Evolutionary conservation across 1,140 invertebrate species (phyloP).

Genomic region (Calliopsis andreniformis): DNA sequence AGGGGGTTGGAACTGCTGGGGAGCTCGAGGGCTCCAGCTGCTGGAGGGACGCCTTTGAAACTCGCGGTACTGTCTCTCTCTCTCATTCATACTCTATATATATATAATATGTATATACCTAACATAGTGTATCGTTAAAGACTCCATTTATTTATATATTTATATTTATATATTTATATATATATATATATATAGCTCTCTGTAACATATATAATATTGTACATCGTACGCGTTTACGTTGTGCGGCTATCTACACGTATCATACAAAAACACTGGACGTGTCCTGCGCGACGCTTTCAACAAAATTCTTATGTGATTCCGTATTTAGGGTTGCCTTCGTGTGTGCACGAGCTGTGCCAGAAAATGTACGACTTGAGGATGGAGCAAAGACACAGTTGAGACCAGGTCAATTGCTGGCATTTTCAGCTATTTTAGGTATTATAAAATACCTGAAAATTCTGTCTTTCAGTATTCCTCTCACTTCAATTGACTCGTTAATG

Average conservation of each 20-base stretch:
- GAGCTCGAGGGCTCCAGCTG: constrained; percentile 6
- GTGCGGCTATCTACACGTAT: constrained; percentile 80
- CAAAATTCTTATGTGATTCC: constrained; percentile 30
- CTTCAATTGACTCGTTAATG: too few species aligned
- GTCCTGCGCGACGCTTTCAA: constrained; percentile 53
- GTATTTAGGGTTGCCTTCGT: background rate
- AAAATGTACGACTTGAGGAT: too few species aligned
- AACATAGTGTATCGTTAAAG: constrained; percentile 70
- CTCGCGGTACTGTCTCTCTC: constrained; percentile 43
- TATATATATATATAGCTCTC: constrained; percentile 75
- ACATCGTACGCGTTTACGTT: constrained; percentile 75
- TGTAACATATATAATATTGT: constrained; percentile 78
- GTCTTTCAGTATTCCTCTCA: too few species aligned
- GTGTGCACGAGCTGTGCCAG: background rate
- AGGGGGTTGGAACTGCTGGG: background rate
- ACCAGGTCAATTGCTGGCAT: too few species aligned
- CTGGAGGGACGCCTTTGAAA: constrained; percentile 49
- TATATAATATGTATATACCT: constrained; percentile 62
- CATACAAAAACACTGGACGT: constrained; percentile 73
- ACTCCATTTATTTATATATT: constrained; percentile 75
- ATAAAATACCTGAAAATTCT: too few species aligned
- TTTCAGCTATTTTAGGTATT: too few species aligned
- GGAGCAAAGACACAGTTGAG: too few species aligned
- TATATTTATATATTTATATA: constrained; percentile 62
- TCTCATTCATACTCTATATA: constrained; percentile 1